phyloP scores from a whole-genome alignment of 2,888 invertebrate genomes.

The Stenodera caucasica region DNA sequence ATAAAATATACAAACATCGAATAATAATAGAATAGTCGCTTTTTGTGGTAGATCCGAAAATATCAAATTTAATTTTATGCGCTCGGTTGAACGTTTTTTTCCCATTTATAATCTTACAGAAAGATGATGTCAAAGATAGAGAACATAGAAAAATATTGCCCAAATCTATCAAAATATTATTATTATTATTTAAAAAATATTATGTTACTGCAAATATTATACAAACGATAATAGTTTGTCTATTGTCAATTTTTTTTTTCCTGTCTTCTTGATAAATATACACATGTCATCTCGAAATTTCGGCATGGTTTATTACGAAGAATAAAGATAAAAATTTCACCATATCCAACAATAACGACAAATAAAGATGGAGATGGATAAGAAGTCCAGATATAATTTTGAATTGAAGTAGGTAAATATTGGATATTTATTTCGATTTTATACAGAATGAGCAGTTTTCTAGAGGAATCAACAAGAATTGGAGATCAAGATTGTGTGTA shows the following conservation, averaged over 20 bases:
- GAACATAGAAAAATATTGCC: constrained; percentile 33
- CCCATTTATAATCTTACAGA: neutral
- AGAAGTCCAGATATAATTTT: too few relatives aligned
- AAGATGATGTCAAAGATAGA: neutral
- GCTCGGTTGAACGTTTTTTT: constrained; percentile 36
- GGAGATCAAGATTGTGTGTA: too few relatives aligned
- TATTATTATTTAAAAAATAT: constrained; percentile 39
- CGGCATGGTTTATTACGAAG: neutral
- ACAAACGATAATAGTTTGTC: constrained; percentile 32
- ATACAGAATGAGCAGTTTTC: too few relatives aligned
- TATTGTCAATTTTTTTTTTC: neutral
- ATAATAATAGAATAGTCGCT: too few relatives aligned
- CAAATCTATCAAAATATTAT: constrained; percentile 43
- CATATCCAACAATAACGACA: too few relatives aligned
- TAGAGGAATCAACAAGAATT: too few relatives aligned
- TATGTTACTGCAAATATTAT: constrained; percentile 42
- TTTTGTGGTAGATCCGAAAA: constrained; percentile 19
- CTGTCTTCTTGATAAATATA: constrained; percentile 39
- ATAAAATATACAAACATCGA: too few relatives aligned
- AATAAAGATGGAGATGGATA: too few relatives aligned
- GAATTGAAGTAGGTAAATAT: neutral
- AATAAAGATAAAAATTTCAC: neutral
- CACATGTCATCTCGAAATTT: constrained; percentile 41
- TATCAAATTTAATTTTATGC: constrained; percentile 43
- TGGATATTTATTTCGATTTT: constrained; percentile 5